Percentiles rank a stretch among this genome's conserved stretches.
phyloP scores from a whole-genome alignment of 2,797 vertebrate species.

The Peromyscus melanophrys region DNA sequence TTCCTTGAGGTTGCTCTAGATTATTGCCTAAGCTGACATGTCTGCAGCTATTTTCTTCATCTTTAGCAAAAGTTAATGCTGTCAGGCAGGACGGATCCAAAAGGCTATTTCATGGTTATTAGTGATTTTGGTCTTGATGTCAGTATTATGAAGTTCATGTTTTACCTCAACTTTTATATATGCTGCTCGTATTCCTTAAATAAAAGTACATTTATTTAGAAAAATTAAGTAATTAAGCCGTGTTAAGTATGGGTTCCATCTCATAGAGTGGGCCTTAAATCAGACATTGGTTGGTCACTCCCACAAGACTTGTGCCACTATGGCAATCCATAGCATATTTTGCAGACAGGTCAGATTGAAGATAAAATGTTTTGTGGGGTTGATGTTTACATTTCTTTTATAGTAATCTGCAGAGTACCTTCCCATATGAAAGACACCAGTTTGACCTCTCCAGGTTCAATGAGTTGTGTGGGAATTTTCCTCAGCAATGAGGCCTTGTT shows the following conservation, averaged over 20 bases:
- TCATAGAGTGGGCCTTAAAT: neutral
- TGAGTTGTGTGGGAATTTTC: neutral
- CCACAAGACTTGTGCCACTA: neutral
- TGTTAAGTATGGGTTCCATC: neutral
- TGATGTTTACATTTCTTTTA: neutral
- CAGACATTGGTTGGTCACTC: neutral
- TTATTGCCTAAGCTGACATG: neutral
- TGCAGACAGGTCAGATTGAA: neutral
- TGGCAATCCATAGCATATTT: neutral
- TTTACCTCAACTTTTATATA: neutral
- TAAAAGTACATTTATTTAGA: neutral
- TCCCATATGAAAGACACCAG: neutral
- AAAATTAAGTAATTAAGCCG: neutral
- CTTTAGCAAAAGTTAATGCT: neutral
- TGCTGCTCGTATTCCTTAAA: slow-evolving; percentile 4
- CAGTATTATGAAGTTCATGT: neutral
- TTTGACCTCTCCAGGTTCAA: neutral
- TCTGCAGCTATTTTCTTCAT: neutral
- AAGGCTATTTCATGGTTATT: neutral
- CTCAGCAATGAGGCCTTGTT: neutral
- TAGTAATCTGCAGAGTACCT: neutral
- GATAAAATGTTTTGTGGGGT: neutral
- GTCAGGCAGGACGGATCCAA: neutral
- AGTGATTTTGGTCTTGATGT: neutral
- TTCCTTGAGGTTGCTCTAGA: neutral